phyloP scores from a whole-genome alignment of 2,888 invertebrate genomes.

The Hyposoter dolosus region DNA sequence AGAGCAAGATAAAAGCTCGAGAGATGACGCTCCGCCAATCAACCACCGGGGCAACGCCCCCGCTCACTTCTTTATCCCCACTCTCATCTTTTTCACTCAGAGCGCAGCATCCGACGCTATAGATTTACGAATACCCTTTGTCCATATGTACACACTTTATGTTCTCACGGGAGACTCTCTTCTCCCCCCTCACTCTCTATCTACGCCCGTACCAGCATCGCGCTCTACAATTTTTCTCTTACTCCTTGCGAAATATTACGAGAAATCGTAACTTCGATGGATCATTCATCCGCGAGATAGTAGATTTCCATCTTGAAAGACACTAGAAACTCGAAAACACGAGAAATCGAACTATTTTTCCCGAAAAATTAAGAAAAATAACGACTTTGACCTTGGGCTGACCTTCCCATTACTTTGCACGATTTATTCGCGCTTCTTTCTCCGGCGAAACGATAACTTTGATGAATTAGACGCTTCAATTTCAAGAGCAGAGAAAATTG shows the following conservation, averaged over 20 bases:
- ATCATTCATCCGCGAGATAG: background rate
- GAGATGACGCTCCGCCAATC: constrained; percentile 78
- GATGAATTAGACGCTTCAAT: too few relatives aligned
- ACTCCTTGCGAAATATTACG: background rate
- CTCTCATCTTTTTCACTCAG: constrained; percentile 56
- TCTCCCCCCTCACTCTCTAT: background rate
- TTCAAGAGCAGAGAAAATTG: too few relatives aligned
- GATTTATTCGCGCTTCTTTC: too few relatives aligned
- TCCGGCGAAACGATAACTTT: too few relatives aligned
- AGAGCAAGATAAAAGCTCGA: constrained; percentile 78
- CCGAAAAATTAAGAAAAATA: too few relatives aligned
- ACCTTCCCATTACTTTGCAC: too few relatives aligned
- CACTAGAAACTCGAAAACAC: too few relatives aligned
- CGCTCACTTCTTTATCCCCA: constrained; percentile 63
- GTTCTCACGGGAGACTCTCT: background rate
- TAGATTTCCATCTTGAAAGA: background rate
- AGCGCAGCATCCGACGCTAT: constrained; percentile 68
- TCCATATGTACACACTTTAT: background rate
- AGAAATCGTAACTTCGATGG: background rate
- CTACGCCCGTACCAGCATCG: background rate
- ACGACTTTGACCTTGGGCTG: too few relatives aligned
- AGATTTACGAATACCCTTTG: background rate
- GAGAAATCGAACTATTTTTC: too few relatives aligned
- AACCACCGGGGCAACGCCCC: constrained; percentile 73
- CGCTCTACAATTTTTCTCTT: background rate